Evolutionary conservation across 2,797 vertebrate genomes (phyloP), one percentile per base, ranked within the genome.

Genomic region (Apogon talboti): DNA sequence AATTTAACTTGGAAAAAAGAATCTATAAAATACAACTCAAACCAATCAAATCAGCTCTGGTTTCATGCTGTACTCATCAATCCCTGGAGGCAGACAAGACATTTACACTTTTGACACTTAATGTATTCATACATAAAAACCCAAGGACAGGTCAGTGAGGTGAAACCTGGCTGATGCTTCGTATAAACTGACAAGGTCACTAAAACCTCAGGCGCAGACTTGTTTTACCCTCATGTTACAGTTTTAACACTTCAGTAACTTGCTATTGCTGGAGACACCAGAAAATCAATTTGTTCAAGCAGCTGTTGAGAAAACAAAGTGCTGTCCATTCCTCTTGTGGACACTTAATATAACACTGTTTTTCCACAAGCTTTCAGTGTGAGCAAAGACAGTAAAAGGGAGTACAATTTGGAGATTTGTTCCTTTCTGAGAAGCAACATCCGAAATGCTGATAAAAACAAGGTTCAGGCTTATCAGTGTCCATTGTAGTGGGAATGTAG

Each of bases 211-310:
- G 56, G 14, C 41, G 12, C 21, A 5, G 43, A 35, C 49, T 66
- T 38, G 61, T 62, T 42, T 60, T 49, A 58, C 49, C 48, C 49
- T 52, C 30, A 33, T 53, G 60, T 71, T 66, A 57, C 73, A 48
- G 62, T 69, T 63, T 73, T 58, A 73, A 83, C 71, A 81, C 75
- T 58, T 76, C 65, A 57, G 70, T 42, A 72, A 63, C 19, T 44
- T 67, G 63, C 64, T 66, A 71, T 66, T 70, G 59, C 55, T 67
- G 53, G 56, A 74, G 78, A 84, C 66, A 81, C 66, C 54, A 48
- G 66, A 74, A 81, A 89, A 89, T 89, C 69, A 55, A 84, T 87
- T 71, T 81, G 76, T 77, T 59, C 73, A 67, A 74, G 73, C 66
- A 57, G 61, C 77, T 85, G 77, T 66, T 54, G 68, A 68, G 65